Conservation (phyloP, 2,113 vertebrate species). For the Dascyllus trimaculatus region DNA sequence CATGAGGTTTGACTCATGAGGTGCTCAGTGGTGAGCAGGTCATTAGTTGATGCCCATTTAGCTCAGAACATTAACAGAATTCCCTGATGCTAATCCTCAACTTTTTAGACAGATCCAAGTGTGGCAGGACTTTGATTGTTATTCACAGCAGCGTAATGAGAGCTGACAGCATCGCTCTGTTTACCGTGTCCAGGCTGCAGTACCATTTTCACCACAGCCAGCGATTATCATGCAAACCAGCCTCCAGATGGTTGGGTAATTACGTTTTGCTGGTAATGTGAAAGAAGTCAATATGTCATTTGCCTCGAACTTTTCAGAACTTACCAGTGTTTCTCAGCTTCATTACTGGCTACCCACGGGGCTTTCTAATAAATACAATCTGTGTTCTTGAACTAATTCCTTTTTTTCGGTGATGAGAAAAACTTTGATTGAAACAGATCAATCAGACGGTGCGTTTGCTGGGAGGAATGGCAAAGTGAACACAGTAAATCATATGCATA, state of each 20-base stretch:
- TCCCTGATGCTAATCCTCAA: not conserved
- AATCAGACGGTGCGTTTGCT: not conserved
- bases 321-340: slow-evolving; percentile 7
- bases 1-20: not conserved
- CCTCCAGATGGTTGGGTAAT: slow-evolving; percentile 14
- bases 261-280: slow-evolving; percentile 15
- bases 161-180: slow-evolving; percentile 21
- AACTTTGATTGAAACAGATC: not conserved
- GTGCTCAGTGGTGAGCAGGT: slow-evolving; percentile 20
- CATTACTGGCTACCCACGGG: not conserved
- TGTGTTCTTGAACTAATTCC: not conserved
- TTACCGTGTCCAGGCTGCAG: not conserved
- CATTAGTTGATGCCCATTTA: slow-evolving; percentile 15
- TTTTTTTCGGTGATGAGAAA: slow-evolving; percentile 4
- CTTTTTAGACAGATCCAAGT: not conserved
- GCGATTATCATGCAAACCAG: slow-evolving; percentile 19
- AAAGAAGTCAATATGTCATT: slow-evolving; percentile 35
- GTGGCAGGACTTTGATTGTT: slow-evolving; percentile 18
- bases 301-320: slow-evolving; percentile 21
- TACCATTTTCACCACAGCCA: slow-evolving; percentile 16
- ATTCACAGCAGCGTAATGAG: slow-evolving; percentile 17
- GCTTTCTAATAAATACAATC: not conserved
- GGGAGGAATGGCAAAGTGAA: not conserved
- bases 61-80: slow-evolving; percentile 9
- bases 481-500: slow-evolving; percentile 64